Conservation (phyloP, 1,140 invertebrate genomes). For the Drosophila pandora region DNA sequence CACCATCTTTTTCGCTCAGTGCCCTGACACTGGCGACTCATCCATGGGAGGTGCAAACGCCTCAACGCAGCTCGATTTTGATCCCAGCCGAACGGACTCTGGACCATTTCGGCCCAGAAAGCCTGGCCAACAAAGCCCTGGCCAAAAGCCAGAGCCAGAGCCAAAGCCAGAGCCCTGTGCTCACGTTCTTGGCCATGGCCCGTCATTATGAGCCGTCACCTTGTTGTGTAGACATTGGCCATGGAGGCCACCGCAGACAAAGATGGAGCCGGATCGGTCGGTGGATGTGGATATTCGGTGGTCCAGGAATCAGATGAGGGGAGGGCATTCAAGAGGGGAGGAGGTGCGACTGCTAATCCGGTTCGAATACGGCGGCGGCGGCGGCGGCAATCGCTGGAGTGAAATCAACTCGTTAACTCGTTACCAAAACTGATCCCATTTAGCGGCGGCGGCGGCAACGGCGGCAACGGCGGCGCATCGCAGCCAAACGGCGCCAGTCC, state of each 20-base stretch:
- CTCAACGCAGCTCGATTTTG: slow-evolving; percentile 48
- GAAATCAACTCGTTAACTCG: slow-evolving; percentile 83
- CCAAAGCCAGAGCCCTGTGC: not conserved
- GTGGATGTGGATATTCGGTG: slow-evolving; percentile 2
- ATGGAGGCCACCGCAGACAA: slow-evolving; percentile 66
- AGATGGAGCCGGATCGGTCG: slow-evolving; percentile 16
- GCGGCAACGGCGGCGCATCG: slow-evolving; percentile 68
- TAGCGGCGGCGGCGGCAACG: slow-evolving; percentile 75
- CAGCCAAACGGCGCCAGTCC: slow-evolving; percentile 46
- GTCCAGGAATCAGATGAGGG: not conserved
- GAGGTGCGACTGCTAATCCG: slow-evolving; percentile 71
- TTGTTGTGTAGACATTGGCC: slow-evolving; percentile 81
- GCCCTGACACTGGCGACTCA: slow-evolving; percentile 20
- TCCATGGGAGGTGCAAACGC: slow-evolving; percentile 74
- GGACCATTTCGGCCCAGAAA: not conserved
- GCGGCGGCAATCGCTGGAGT: slow-evolving; percentile 78
- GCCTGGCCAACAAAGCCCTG: not conserved
- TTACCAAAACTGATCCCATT: slow-evolving; percentile 83
- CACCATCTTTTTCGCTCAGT: slow-evolving; percentile 19
- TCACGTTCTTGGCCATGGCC: slow-evolving; percentile 58
- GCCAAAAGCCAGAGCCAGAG: not conserved
- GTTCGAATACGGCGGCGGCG: slow-evolving; percentile 55
- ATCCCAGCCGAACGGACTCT: slow-evolving; percentile 12
- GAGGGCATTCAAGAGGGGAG: slow-evolving; percentile 8
- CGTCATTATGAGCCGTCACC: slow-evolving; percentile 81